Percentiles rank a stretch among this genome's conserved stretches.
Conservation (phyloP, 1,140 invertebrate species). For the Cyphomyrmex costatus region DNA sequence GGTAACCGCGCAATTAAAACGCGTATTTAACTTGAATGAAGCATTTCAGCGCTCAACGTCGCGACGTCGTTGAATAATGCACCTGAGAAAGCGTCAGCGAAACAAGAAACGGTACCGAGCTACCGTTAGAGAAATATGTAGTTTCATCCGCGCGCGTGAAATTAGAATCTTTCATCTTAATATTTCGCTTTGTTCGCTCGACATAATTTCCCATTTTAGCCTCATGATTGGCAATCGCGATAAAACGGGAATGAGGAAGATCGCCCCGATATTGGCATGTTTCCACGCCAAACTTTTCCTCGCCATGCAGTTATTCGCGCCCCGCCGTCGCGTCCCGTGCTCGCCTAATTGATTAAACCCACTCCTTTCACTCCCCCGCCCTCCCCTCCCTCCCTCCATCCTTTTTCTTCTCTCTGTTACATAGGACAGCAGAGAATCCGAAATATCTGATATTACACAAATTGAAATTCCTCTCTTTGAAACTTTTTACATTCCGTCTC, state of each 20-base stretch:
- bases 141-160: constrained; percentile 6
- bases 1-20: constrained; percentile 43
- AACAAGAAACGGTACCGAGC: constrained; percentile 10
- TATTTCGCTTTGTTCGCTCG: constrained; percentile 46
- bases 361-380: neutral
- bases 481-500: constrained; percentile 66
- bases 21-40: neutral
- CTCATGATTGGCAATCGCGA: constrained; percentile 61
- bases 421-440: constrained; percentile 57
- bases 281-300: constrained; percentile 64
- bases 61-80: constrained; percentile 33
- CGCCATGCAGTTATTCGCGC: constrained; percentile 55
- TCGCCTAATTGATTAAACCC: constrained; percentile 72
- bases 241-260: constrained; percentile 26
- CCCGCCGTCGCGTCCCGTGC: constrained; percentile 21
- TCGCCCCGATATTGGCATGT: constrained; percentile 59
- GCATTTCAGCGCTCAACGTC: neutral
- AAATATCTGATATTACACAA: constrained; percentile 74
- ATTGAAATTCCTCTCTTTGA: constrained; percentile 70
- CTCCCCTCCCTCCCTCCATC: too few relatives aligned
- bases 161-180: constrained; percentile 49
- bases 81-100: constrained; percentile 6
- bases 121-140: constrained; percentile 36
- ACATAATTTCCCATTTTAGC: constrained; percentile 47
- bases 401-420: neutral